Conservation (phyloP, 35 echinoderm and acorn worm genomes). For the Acanthaster planci region DNA sequence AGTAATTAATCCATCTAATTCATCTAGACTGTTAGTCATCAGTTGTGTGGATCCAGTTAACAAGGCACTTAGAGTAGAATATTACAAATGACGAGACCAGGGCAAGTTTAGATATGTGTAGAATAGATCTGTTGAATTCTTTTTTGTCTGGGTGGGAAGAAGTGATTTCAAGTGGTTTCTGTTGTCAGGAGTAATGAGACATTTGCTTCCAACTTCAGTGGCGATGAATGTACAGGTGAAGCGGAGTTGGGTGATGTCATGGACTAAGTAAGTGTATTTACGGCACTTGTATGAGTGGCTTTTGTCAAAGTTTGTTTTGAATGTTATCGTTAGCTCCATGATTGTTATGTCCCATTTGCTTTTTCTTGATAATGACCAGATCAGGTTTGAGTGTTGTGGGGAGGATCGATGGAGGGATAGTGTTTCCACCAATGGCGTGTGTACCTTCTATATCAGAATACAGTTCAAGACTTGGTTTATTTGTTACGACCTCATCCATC, state of each 20-base stretch:
- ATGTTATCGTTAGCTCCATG: neutral
- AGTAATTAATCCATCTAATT: neutral
- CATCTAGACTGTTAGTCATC: neutral
- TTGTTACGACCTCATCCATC: neutral
- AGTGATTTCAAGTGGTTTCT: neutral
- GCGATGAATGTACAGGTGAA: slow-evolving; percentile 8
- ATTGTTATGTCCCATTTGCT: too few relatives aligned
- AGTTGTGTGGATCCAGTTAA: too few relatives aligned
- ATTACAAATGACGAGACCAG: neutral
- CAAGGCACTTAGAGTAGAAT: neutral
- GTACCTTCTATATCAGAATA: neutral
- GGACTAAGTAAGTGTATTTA: neutral
- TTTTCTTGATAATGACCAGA: too few relatives aligned
- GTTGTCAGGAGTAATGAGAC: neutral
- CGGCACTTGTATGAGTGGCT: neutral
- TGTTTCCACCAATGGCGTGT: neutral
- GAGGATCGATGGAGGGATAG: neutral
- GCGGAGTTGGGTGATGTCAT: neutral
- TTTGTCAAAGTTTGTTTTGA: neutral
- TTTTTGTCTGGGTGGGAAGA: neutral
- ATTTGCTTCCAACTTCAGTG: neutral
- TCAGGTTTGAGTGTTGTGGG: neutral
- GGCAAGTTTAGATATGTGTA: too few relatives aligned
- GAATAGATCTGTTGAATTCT: too few relatives aligned
- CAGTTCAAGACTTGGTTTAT: neutral